A percentile compares a stretch with the other conserved stretches of the same genome.
These are phyloP conservation scores for Paragorgia papillata DNA, from an alignment of 92 coral and sea anemone species.

Conservation along the genomic window DNA sequence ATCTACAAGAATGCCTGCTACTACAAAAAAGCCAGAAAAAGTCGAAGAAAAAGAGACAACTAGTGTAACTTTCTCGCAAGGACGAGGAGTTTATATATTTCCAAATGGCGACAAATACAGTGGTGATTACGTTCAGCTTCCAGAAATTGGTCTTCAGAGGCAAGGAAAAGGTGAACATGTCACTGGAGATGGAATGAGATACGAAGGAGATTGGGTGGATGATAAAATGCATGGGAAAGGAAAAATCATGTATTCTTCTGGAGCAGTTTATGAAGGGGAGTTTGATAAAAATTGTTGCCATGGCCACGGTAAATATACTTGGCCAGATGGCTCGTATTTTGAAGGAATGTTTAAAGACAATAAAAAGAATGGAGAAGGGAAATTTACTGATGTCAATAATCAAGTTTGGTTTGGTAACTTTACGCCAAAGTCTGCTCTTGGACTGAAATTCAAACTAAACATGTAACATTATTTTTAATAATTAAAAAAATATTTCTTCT, in stretches of 20 bases:
- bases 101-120: conserved; percentile 97
- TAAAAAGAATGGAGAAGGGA: conserved; percentile 87
- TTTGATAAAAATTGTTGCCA: conserved; percentile 87
- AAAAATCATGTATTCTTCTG: conserved; percentile 77
- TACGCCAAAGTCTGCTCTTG: conserved; percentile 88
- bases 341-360: conserved; percentile 93
- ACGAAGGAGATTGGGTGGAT: conserved; percentile 83
- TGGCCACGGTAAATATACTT: conserved; percentile 94
- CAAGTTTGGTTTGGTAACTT: conserved; percentile 94
- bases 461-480: conserved; percentile 38
- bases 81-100: conserved; percentile 88
- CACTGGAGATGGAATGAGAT: conserved; percentile 72
- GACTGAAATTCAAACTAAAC: conserved; percentile 82
- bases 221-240: conserved; percentile 98
- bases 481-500: neutral
- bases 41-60: conserved; percentile 16
- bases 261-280: conserved; percentile 93
- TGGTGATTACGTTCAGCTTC: conserved; percentile 85
- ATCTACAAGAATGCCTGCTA: conserved; percentile 19
- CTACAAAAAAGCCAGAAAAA: conserved; percentile 32
- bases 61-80: conserved; percentile 63
- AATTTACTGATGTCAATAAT: conserved; percentile 79
- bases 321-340: conserved; percentile 94
- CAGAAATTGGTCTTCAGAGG: conserved; percentile 76
- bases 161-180: conserved; percentile 83